Conservation (phyloP, 1,140 invertebrate genomes). For the Mamestra configurata region DNA sequence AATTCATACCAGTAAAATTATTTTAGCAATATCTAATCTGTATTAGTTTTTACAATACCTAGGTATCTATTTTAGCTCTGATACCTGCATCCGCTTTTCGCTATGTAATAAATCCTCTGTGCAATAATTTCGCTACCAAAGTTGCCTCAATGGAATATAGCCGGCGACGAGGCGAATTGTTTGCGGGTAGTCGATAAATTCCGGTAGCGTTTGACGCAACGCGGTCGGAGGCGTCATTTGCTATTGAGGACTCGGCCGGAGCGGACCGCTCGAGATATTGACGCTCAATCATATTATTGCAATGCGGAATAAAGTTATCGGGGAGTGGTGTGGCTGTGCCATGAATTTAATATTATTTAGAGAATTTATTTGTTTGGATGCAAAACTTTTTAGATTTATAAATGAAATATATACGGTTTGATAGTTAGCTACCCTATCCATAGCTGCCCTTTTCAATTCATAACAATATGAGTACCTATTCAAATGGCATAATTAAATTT, state of each 20-base stretch:
- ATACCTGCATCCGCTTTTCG: conserved; percentile 30
- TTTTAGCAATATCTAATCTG: conserved; percentile 27
- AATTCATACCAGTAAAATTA: conserved; percentile 37
- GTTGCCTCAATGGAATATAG: conserved; percentile 56
- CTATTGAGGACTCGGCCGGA: conserved; percentile 55
- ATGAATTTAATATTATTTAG: conserved; percentile 3
- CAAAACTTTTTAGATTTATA: too few species aligned
- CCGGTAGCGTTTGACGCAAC: conserved; percentile 61
- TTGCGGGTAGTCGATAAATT: conserved; percentile 65
- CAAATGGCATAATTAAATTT: background rate
- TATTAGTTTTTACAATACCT: conserved; percentile 2
- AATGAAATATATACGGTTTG: too few species aligned
- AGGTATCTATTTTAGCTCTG: conserved; percentile 13
- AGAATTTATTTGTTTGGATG: background rate
- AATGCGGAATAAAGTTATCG: conserved; percentile 32
- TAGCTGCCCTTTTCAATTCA: too few species aligned
- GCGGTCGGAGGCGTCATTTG: conserved; percentile 55
- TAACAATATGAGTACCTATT: background rate
- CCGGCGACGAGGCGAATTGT: conserved; percentile 54
- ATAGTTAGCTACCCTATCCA: too few species aligned
- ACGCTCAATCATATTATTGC: conserved; percentile 50
- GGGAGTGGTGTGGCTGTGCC: background rate
- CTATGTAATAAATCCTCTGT: conserved; percentile 52
- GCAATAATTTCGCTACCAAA: conserved; percentile 55
- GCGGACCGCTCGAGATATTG: conserved; percentile 47